Conservation (phyloP, 2,113 vertebrate species). For the Mungos mungo region DNA sequence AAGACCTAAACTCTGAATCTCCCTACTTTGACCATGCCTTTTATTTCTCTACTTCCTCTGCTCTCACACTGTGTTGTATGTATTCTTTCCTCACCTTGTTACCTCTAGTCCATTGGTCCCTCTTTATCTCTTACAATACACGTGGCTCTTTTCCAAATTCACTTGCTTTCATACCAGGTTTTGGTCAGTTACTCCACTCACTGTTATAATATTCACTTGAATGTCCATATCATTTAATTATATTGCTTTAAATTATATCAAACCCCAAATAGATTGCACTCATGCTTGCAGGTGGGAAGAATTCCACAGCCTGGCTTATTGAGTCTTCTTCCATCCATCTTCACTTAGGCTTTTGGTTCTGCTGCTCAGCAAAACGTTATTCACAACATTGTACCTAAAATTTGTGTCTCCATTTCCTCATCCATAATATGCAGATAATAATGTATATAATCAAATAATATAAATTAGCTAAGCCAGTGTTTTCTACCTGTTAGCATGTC, state of each 20-base stretch:
- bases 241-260: not conserved
- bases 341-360: not conserved
- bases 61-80: not conserved
- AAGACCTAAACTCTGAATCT: not conserved
- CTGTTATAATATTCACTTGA: not conserved
- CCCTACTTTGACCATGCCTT: not conserved
- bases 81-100: not conserved
- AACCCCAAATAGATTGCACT: not conserved
- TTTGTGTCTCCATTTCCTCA: not conserved
- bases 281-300: not conserved
- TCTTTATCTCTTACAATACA: not conserved
- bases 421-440: not conserved
- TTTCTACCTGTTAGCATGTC: not conserved
- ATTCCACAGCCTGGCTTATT: not conserved
- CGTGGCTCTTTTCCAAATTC: not conserved
- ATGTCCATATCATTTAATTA: not conserved
- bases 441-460: not conserved
- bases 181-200: not conserved
- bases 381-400: not conserved
- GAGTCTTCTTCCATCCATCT: not conserved
- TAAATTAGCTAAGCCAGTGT: not conserved
- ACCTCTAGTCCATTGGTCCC: not conserved
- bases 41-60: not conserved
- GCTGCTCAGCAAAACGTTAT: not conserved
- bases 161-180: not conserved